Base-by-base conservation (phyloP, 2,113 vertebrate species). In the Trematomus loennbergii region DNA sequence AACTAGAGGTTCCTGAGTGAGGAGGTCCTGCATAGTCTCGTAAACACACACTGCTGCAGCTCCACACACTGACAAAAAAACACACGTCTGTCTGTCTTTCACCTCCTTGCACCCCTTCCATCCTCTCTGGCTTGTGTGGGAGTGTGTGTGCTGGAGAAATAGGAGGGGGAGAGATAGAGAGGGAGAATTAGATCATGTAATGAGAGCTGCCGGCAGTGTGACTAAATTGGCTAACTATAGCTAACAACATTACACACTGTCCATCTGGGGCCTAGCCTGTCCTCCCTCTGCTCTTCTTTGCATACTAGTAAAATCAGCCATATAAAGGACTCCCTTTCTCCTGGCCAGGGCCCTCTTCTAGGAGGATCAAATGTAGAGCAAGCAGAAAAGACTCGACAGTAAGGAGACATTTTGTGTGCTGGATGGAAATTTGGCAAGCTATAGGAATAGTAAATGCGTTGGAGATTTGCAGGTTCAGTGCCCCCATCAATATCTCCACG, bases 171-270 rank as follows among this genome's bases (percentile, higher is more conserved):
- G 81, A 72, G 81, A 81, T 73, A 58, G 87, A 90, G 81, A 90
- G 49, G 70, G 87, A 85, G 89, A 94, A 95, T 95, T 94, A 94
- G 92, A 94, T 95, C 90, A 94, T 93, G 93, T 94, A 94, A 95
- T 94, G 85, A 81, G 91, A 94, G 93, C 89, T 91, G 91, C 90
- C 92, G 90, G 90, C 90, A 89, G 89, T 88, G 89, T 89, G 89
- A 90, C 90, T 89, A 84, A 87, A 93, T 92, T 94, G 90, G 91
- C 88, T 93, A 94, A 94, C 91, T 94, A 93, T 92, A 92, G 90
- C 91, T 94, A 95, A 95, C 94, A 91, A 88, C 91, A 92, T 95
- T 94, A 95, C 91, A 93, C 91, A 91, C 85, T 89, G 91, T 90
- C 94, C 94, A 94, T 94, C 93, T 95, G 95, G 83, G 92, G 86